phyloP scores from a whole-genome alignment of 1,140 invertebrate genomes.

The Antheraea mylitta region DNA sequence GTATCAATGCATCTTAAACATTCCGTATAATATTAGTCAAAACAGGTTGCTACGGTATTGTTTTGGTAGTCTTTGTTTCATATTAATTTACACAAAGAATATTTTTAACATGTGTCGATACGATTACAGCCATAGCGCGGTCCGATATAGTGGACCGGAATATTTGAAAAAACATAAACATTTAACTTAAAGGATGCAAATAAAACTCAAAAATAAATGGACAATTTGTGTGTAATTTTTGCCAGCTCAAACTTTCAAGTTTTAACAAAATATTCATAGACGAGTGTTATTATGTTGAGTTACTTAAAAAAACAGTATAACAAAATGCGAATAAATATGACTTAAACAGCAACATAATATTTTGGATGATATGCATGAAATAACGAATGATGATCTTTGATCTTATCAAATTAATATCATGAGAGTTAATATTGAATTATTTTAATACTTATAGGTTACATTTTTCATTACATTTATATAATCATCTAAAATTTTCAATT shows the following conservation, averaged over 20 bases:
- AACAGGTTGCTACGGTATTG: too few species aligned
- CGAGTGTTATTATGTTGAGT: neutral
- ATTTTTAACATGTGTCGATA: too few species aligned
- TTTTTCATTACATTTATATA: constrained; percentile 9
- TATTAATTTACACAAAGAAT: too few species aligned
- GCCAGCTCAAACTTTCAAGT: constrained; percentile 13
- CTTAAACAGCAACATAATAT: neutral
- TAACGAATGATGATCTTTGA: neutral
- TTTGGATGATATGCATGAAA: constrained; percentile 3
- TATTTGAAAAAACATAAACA: too few species aligned
- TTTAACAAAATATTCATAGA: neutral
- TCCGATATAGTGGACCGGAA: too few species aligned
- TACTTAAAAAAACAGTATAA: neutral
- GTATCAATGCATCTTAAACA: too few species aligned
- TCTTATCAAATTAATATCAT: neutral
- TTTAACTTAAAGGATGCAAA: constrained; percentile 31
- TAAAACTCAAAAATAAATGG: constrained; percentile 44
- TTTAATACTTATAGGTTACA: constrained; percentile 4
- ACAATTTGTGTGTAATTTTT: constrained; percentile 46
- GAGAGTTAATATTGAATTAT: neutral
- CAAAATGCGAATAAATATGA: neutral
- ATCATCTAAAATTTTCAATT: constrained; percentile 6
- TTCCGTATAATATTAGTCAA: too few species aligned
- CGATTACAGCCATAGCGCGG: too few species aligned
- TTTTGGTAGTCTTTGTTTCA: too few species aligned